Base-by-base conservation (phyloP, 2,888 invertebrate species). In the Tachina grossa region DNA sequence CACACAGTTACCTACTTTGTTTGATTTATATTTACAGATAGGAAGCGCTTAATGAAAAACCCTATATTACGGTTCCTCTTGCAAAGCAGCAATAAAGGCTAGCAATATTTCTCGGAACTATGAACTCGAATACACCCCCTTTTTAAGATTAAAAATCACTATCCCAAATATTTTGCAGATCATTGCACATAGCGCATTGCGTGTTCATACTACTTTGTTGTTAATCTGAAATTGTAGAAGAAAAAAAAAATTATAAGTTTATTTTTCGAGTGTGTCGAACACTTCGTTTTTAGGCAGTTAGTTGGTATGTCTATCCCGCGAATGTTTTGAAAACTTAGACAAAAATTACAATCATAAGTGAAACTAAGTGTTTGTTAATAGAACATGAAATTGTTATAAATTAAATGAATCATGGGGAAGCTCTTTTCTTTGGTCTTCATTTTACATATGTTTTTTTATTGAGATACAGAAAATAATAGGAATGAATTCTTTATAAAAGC, bases 351-450 rank as follows among this genome's bases (percentile, higher is more conserved):
- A 61, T 49, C 61, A 57, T 68, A 53, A 68, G 80, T 69, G 63
- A 68, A 84, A 75, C 75, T 72, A 83, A 65, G 65, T 65, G 31
- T 83, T 63, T 51, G 59, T 83, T 68, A 74, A 77, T 74, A 69
- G 63, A 81, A 76, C 65, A 76, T 68, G 39, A 74, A 72, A 68
- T 65, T 81, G 61, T 72, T 77, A 63, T 66, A 68, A 81, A 81
- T 81, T 84, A 81, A 84, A 74, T 84, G 81, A 84, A 77, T 81
- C 81, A 84, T 84, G 81, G 81, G 83, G 81, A 84, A 84, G 72
- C 41, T 72, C 76, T 76, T 66, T 71, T 71, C 39, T 66, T 71
- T 49, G 49, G n/a, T 51, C 19, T 63, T 31, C 16, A 49, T 16
- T 45, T 13, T 51, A 45, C 19, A 2, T 66, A 53, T 10, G 39